These are phyloP conservation scores for Drosophila melanogaster DNA, from an alignment of 1,140 invertebrate species.

Conservation along the genomic window DNA sequence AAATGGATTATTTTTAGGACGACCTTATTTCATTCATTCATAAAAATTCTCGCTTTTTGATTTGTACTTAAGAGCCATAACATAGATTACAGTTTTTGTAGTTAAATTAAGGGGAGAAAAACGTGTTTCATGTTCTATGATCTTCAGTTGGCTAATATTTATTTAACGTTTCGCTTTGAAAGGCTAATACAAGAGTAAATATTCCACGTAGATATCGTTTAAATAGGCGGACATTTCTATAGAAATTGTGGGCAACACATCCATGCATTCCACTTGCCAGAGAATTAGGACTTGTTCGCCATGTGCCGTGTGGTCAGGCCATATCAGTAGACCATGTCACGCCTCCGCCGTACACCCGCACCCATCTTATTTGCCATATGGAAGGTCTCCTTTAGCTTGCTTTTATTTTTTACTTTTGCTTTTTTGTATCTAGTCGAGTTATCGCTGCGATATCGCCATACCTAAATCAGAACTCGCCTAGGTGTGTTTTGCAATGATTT, in stretches of 20 bases:
- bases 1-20: slow-evolving; percentile 1
- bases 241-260: slow-evolving; percentile 1
- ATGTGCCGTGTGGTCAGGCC: slow-evolving; percentile 21
- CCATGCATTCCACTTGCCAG: background rate
- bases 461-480: slow-evolving; percentile 68
- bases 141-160: too few species aligned
- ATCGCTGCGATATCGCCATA: slow-evolving; percentile 71
- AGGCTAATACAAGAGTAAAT: background rate
- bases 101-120: too few species aligned
- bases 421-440: slow-evolving; percentile 58
- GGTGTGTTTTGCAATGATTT: slow-evolving; percentile 76
- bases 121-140: too few species aligned
- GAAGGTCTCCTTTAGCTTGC: slow-evolving; percentile 19
- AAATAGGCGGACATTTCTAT: background rate
- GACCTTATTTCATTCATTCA: background rate
- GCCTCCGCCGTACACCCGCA: slow-evolving; percentile 4
- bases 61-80: background rate
- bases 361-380: slow-evolving; percentile 15
- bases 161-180: too few species aligned
- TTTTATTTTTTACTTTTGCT: background rate
- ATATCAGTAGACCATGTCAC: slow-evolving; percentile 33
- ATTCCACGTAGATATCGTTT: background rate
- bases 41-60: too few species aligned
- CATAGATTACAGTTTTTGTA: too few species aligned
- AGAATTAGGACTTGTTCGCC: background rate